phyloP scores from a whole-genome alignment of 2,113 vertebrate species.

The Eolophus roseicapilla region DNA sequence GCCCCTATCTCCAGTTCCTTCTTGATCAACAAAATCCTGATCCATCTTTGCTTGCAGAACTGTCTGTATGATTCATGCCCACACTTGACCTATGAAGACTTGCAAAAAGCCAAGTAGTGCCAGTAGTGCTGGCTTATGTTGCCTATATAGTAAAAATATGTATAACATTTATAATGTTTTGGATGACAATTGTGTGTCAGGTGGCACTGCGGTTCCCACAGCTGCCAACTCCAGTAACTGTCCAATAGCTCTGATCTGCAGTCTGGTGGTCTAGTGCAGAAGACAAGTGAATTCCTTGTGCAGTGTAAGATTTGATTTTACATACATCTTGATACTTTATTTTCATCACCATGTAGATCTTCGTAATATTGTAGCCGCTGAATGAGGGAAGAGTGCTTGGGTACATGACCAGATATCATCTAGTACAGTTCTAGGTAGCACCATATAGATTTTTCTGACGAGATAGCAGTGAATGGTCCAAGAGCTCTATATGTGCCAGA shows the following conservation, averaged over 20 bases:
- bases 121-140: neutral
- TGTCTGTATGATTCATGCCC: neutral
- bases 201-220: neutral
- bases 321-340: neutral
- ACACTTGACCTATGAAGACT: neutral
- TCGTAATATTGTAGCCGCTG: neutral
- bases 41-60: neutral
- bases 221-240: neutral
- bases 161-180: neutral
- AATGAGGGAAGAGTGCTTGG: neutral
- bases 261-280: neutral
- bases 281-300: neutral
- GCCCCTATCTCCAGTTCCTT: neutral
- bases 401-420: rapidly evolving
- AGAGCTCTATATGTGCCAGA: neutral
- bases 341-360: neutral
- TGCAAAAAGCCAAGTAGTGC: neutral
- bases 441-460: neutral
- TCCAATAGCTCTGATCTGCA: neutral
- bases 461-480: neutral
- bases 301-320: neutral
- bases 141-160: neutral
- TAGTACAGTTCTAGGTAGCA: neutral
- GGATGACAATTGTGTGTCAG: neutral
- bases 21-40: neutral